Evolutionary conservation across 2,113 vertebrate species (phyloP).

Genomic region (Aptenodytes patagonicus): DNA sequence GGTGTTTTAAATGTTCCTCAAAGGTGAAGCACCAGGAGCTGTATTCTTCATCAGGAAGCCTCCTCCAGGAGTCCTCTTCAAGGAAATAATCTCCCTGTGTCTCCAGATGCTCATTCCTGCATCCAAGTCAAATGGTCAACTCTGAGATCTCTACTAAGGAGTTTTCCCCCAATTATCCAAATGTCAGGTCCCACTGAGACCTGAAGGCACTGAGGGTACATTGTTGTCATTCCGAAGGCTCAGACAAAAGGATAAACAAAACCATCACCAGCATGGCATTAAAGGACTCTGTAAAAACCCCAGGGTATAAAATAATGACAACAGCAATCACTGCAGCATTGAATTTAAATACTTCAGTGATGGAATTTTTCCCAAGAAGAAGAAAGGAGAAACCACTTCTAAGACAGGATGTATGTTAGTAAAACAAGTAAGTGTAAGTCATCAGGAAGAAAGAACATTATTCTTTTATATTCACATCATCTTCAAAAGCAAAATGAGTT

Average conservation of each 20-base stretch:
- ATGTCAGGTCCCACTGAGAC: background rate
- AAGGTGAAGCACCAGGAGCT: background rate
- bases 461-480: background rate
- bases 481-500: background rate
- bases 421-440: background rate
- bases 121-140: background rate
- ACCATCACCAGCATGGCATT: background rate
- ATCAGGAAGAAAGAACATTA: background rate
- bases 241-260: background rate
- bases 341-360: background rate
- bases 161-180: background rate
- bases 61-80: background rate
- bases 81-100: background rate
- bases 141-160: background rate
- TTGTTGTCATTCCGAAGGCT: background rate
- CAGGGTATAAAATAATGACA: background rate
- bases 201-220: background rate
- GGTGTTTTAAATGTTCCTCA: background rate
- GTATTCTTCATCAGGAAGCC: background rate
- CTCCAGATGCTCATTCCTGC: background rate
- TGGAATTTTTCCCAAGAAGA: background rate
- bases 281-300: background rate
- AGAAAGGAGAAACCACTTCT: background rate
- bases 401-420: background rate
- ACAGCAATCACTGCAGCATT: background rate